phyloP scores from a whole-genome alignment of 2,113 vertebrate species.

The Oxyura jamaicensis region DNA sequence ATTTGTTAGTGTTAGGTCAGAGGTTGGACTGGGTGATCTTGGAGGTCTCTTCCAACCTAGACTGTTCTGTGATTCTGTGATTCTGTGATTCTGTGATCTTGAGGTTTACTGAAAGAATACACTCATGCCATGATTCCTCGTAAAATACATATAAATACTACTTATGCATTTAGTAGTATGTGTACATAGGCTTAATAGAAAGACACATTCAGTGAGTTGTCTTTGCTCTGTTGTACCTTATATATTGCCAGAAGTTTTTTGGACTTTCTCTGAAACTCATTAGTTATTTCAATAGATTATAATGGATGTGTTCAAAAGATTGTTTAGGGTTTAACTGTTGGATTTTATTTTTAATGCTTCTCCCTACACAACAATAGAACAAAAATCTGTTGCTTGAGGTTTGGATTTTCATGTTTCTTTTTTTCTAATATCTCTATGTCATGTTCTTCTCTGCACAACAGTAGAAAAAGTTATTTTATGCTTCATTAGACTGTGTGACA shows the following conservation, averaged over 20 bases:
- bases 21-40: too few species aligned
- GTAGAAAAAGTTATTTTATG: constrained; percentile 18
- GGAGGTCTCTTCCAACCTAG: too few species aligned
- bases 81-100: too few species aligned
- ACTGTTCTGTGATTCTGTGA: too few species aligned
- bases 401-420: background rate
- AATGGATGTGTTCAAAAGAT: background rate
- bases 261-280: background rate
- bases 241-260: background rate
- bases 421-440: background rate
- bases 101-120: background rate
- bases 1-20: too few species aligned
- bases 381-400: background rate
- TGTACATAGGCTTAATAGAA: background rate
- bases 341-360: background rate
- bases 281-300: background rate
- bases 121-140: background rate
- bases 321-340: background rate
- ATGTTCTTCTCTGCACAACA: background rate
- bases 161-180: background rate
- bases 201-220: background rate
- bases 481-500: background rate
- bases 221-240: background rate
- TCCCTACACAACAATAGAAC: background rate
- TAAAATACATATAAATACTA: background rate